Percentiles rank a stretch among this genome's conserved stretches.
Evolutionary conservation across 1,140 invertebrate species (phyloP).

Genomic region (Ooceraea biroi): DNA sequence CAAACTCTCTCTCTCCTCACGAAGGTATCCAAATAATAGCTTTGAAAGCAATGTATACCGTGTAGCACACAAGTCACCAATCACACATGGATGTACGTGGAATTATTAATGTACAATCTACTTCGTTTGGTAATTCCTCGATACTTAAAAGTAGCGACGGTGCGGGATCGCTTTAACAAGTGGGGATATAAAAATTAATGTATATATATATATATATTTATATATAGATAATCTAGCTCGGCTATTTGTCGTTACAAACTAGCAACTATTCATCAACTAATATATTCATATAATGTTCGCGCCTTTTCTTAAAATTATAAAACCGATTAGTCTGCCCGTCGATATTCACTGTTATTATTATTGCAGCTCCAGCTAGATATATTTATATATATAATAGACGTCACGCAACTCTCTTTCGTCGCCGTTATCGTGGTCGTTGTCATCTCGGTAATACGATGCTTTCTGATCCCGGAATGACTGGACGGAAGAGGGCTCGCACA

Average conservation of each 20-base stretch:
- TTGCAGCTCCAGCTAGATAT: slow-evolving; percentile 78
- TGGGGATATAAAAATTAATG: slow-evolving; percentile 83
- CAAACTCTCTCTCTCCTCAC: background rate
- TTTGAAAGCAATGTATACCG: slow-evolving; percentile 23
- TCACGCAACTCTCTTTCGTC: slow-evolving; percentile 24
- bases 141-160: slow-evolving; percentile 70
- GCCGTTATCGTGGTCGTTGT: slow-evolving; percentile 64
- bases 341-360: slow-evolving; percentile 78
- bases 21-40: slow-evolving; percentile 33
- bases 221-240: slow-evolving; percentile 78
- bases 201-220: slow-evolving; percentile 76
- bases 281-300: slow-evolving; percentile 79
- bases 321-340: slow-evolving; percentile 79
- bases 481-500: slow-evolving; percentile 76
- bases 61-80: slow-evolving; percentile 35
- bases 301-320: slow-evolving; percentile 81
- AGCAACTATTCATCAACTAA: slow-evolving; percentile 79
- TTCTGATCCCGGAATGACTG: slow-evolving; percentile 75
- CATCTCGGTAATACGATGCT: slow-evolving; percentile 60
- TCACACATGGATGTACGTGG: slow-evolving; percentile 45
- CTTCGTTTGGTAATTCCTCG: slow-evolving; percentile 58
- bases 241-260: slow-evolving; percentile 81
- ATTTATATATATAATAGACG: slow-evolving; percentile 51
- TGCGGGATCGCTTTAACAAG: slow-evolving; percentile 76
- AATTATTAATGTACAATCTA: slow-evolving; percentile 55